Conservation (phyloP, 2,888 invertebrate species). For the Bombylius major region DNA sequence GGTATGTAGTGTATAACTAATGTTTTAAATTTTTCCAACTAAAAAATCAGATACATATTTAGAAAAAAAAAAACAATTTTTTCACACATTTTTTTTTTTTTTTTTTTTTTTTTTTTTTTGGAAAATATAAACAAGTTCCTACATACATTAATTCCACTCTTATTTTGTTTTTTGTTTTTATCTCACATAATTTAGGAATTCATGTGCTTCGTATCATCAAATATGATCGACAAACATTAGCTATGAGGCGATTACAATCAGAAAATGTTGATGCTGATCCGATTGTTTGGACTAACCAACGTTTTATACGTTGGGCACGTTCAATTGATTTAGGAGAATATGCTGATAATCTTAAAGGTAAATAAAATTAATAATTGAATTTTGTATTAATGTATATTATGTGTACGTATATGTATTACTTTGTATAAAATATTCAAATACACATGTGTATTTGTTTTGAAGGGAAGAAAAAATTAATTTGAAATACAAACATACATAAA, state of each 20-base stretch:
- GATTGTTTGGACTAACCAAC: slow-evolving; percentile 89
- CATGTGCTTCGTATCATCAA: slow-evolving; percentile 83
- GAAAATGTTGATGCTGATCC: slow-evolving; percentile 84
- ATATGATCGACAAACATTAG: slow-evolving; percentile 81
- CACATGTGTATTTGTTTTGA: background rate
- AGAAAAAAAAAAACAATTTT: background rate
- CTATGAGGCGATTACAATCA: slow-evolving; percentile 75
- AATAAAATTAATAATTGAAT: slow-evolving; percentile 15
- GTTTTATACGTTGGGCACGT: slow-evolving; percentile 87
- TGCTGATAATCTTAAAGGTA: slow-evolving; percentile 83
- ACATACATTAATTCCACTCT: background rate
- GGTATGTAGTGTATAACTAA: slow-evolving; percentile 38
- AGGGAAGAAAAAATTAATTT: too few relatives aligned
- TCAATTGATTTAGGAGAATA: slow-evolving; percentile 90
- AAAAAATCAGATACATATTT: background rate
- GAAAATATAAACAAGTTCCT: background rate
- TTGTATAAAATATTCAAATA: slow-evolving; percentile 1
- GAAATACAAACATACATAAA: too few relatives aligned
- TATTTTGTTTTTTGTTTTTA: background rate
- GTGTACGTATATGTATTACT: too few relatives aligned
- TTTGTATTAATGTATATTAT: background rate
- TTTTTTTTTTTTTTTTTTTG: background rate
- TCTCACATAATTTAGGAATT: slow-evolving; percentile 38
- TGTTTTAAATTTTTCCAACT: background rate
- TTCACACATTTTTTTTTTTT: background rate